A percentile compares a stretch with the other conserved stretches of the same genome.
phyloP scores from a whole-genome alignment of 2,113 vertebrate species.

The Potamarius usumacintae region DNA sequence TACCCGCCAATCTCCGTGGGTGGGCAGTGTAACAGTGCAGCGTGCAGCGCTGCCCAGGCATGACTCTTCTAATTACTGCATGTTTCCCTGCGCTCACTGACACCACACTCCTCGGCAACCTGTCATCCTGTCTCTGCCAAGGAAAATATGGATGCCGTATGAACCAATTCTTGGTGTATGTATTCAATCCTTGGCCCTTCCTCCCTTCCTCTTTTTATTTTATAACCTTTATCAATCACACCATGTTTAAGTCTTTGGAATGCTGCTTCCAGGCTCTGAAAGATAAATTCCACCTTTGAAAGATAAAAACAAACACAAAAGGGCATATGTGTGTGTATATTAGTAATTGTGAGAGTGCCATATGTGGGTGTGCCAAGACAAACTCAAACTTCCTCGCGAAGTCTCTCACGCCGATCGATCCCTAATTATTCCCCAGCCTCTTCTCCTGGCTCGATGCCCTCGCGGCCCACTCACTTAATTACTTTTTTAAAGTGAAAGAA shows the following conservation, averaged over 20 bases:
- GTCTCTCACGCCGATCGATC: slow-evolving; percentile 64
- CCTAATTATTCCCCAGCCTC: slow-evolving; percentile 63
- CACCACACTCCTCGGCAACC: slow-evolving; percentile 36
- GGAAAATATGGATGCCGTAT: slow-evolving; percentile 25
- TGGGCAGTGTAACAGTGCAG: slow-evolving; percentile 30
- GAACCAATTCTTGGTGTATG: neutral
- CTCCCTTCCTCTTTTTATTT: neutral
- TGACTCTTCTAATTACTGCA: slow-evolving; percentile 51
- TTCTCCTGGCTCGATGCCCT: slow-evolving; percentile 48
- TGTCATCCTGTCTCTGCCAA: slow-evolving; percentile 47
- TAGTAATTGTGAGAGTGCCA: slow-evolving; percentile 71
- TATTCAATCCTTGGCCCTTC: neutral
- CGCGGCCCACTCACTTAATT: slow-evolving; percentile 58
- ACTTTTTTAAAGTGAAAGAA: slow-evolving; percentile 71
- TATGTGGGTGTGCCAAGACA: slow-evolving; percentile 67
- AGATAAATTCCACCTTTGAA: neutral
- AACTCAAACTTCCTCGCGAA: slow-evolving; percentile 58
- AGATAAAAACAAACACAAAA: neutral
- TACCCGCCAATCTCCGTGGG: slow-evolving; percentile 10
- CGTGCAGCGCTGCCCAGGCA: slow-evolving; percentile 23
- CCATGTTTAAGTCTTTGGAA: neutral
- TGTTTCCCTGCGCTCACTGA: slow-evolving; percentile 36
- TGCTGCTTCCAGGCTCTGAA: neutral
- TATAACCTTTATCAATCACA: neutral
- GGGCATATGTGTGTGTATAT: neutral